A percentile compares a stretch with the other conserved stretches of the same genome.
These are phyloP conservation scores for Capreolus pygargus DNA, from an alignment of 2,113 vertebrate species.

Conservation along the genomic window DNA sequence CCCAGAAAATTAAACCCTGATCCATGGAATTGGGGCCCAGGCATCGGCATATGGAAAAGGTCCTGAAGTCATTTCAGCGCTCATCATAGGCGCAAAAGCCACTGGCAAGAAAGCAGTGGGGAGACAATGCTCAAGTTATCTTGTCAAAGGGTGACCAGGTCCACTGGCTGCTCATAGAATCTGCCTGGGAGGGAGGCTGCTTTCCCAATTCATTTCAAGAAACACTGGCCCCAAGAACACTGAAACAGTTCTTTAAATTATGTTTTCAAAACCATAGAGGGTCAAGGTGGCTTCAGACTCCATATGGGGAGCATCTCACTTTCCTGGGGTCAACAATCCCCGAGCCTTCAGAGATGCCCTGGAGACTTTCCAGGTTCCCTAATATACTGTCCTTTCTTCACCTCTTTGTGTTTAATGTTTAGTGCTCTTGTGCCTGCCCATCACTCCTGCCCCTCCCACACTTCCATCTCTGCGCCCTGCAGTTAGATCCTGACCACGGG, in stretches of 20 bases:
- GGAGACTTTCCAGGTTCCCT: not conserved
- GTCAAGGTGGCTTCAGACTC: not conserved
- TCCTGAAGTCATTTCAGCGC: not conserved
- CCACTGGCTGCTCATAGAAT: not conserved
- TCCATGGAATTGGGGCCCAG: not conserved
- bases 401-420: not conserved
- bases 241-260: not conserved
- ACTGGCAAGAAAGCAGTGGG: not conserved
- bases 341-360: not conserved
- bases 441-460: no score
- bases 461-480: not conserved
- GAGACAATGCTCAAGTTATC: not conserved
- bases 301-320: not conserved
- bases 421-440: not conserved
- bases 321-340: not conserved
- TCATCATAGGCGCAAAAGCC: not conserved
- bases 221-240: not conserved
- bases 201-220: not conserved
- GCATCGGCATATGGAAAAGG: not conserved
- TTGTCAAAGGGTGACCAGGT: not conserved
- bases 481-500: not conserved
- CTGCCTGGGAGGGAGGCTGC: not conserved
- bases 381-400: not conserved
- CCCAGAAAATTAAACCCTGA: not conserved
- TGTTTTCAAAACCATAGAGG: not conserved